phyloP scores from a whole-genome alignment of 1,140 invertebrate species.

The Cydia splendana region DNA sequence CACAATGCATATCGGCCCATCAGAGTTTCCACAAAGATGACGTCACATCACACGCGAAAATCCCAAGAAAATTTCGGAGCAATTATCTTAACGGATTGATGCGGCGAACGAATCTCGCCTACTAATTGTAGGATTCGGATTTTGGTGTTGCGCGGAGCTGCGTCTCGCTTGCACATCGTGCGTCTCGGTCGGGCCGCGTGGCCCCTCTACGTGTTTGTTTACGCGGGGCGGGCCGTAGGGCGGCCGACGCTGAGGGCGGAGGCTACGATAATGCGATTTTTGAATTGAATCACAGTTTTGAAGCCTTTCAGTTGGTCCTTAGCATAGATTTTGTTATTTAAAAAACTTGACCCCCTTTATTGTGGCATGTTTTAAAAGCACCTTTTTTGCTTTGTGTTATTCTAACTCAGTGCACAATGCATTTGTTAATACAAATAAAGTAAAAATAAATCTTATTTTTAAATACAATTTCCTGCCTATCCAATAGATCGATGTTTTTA shows the following conservation, averaged over 20 bases:
- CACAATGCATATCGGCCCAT: constrained; percentile 74
- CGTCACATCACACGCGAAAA: constrained; percentile 54
- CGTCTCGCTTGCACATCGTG: constrained; percentile 48
- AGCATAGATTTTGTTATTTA: background rate
- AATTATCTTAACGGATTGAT: constrained; percentile 77
- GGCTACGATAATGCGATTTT: constrained; percentile 41
- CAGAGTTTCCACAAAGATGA: constrained; percentile 39
- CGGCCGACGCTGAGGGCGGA: constrained; percentile 59
- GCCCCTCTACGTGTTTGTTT: constrained; percentile 60
- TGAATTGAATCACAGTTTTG: constrained; percentile 25
- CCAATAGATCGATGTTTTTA: too few relatives aligned
- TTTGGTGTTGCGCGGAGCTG: constrained; percentile 41
- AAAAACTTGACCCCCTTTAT: constrained; percentile 8
- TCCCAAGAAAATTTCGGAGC: constrained; percentile 58
- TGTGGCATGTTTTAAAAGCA: background rate
- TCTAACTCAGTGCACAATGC: background rate
- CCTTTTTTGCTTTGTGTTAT: background rate
- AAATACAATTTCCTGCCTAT: too few relatives aligned
- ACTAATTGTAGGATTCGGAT: constrained; percentile 76
- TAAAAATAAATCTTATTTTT: too few relatives aligned
- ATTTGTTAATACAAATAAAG: background rate
- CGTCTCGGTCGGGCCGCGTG: constrained; percentile 44
- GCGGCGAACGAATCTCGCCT: constrained; percentile 74
- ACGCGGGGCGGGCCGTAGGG: constrained; percentile 69
- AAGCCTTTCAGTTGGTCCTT: background rate